phyloP scores from a whole-genome alignment of 2,888 invertebrate species.

The Trachelus tabidus region DNA sequence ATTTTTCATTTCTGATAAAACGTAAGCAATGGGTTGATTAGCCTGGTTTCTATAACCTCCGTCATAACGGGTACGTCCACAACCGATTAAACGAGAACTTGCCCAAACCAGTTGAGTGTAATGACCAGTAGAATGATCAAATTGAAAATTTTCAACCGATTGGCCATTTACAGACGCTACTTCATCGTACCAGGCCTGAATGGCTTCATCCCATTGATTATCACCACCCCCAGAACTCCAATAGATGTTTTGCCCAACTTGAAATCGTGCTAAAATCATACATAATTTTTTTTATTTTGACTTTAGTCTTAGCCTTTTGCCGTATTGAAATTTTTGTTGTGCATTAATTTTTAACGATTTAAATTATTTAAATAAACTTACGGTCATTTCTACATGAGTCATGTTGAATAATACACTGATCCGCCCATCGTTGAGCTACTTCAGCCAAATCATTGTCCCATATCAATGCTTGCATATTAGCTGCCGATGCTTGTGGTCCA shows the following conservation, averaged over 20 bases:
- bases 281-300: neutral
- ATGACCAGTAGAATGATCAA: slow-evolving; percentile 11
- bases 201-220: slow-evolving; percentile 48
- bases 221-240: slow-evolving; percentile 36
- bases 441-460: slow-evolving; percentile 61
- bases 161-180: slow-evolving; percentile 43
- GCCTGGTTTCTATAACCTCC: slow-evolving; percentile 4
- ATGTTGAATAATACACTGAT: slow-evolving; percentile 60
- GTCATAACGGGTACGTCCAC: slow-evolving; percentile 15
- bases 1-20: neutral
- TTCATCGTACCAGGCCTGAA: slow-evolving; percentile 55
- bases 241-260: slow-evolving; percentile 62
- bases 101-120: slow-evolving; percentile 22
- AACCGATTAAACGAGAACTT: slow-evolving; percentile 15
- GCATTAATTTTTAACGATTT: neutral
- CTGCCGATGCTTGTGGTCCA: slow-evolving; percentile 61
- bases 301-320: neutral
- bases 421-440: slow-evolving; percentile 62
- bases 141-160: neutral
- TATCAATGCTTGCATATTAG: slow-evolving; percentile 58
- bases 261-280: slow-evolving; percentile 47
- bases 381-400: slow-evolving; percentile 60
- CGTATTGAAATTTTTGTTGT: neutral
- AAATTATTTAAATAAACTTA: slow-evolving; percentile 26
- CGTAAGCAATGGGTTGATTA: slow-evolving; percentile 9